A percentile compares a stretch with the other conserved stretches of the same genome.
Evolutionary conservation across 2,888 invertebrate species (phyloP).

Genomic region (Eretmocerus hayati): DNA sequence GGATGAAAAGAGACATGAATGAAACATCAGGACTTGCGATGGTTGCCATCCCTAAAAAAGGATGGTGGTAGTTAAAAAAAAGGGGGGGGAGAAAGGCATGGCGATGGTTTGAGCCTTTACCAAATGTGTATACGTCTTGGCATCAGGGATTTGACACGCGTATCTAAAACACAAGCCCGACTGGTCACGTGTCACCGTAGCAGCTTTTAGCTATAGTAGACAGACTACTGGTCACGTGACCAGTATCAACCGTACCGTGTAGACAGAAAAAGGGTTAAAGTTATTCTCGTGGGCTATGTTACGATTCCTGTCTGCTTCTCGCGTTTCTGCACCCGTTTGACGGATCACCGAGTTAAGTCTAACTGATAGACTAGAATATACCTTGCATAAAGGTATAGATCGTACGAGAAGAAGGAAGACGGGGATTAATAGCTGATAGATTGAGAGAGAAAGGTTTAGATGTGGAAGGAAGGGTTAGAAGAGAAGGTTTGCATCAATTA

Average conservation of each 20-base stretch:
- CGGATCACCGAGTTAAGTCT: constrained; percentile 44
- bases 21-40: too few relatives aligned
- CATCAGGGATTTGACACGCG: constrained; percentile 46
- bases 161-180: constrained; percentile 40
- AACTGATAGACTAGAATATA: constrained; percentile 42
- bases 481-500: constrained; percentile 40
- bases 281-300: constrained; percentile 29
- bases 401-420: too few relatives aligned
- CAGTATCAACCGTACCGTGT: constrained; percentile 16
- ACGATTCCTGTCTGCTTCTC: constrained; percentile 19
- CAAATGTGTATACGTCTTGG: too few relatives aligned
- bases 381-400: too few relatives aligned
- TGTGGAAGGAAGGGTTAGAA: not conserved
- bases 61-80: constrained; percentile 21
- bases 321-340: constrained; percentile 34
- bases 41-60: too few relatives aligned
- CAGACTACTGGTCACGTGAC: constrained; percentile 46
- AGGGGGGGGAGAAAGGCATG: constrained; percentile 4
- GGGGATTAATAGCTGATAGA: not conserved
- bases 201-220: constrained; percentile 27
- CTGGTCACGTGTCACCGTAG: constrained; percentile 31
- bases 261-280: constrained; percentile 42
- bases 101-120: not conserved
- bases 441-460: not conserved
- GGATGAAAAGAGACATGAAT: too few relatives aligned